phyloP scores from a whole-genome alignment of 2,113 vertebrate genomes.

The Cebus imitator region DNA sequence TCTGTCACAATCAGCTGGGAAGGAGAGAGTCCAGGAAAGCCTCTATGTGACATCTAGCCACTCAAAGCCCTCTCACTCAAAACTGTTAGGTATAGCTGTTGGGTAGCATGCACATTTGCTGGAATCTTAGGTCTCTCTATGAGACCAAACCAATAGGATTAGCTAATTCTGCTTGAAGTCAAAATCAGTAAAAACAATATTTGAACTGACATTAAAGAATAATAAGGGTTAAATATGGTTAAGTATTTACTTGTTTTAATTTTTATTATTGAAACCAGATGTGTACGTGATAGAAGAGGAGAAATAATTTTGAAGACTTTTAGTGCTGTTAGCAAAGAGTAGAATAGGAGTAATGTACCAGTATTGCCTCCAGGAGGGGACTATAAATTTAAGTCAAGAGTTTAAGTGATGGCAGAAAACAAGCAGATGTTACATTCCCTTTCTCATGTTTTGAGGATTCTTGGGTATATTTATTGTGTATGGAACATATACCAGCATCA shows the following conservation, averaged over 20 bases:
- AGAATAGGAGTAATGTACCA: neutral
- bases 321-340: neutral
- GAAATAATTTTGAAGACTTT: neutral
- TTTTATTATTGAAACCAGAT: slow-evolving; percentile 2
- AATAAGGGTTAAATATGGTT: neutral
- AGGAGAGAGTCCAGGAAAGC: neutral
- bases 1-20: neutral
- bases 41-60: neutral
- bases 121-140: neutral
- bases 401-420: neutral
- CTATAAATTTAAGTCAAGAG: neutral
- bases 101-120: neutral
- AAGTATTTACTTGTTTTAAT: neutral
- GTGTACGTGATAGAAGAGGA: neutral
- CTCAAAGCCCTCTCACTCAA: neutral
- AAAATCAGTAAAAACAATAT: neutral
- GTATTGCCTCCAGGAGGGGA: neutral
- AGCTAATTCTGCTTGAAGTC: slow-evolving; percentile 19
- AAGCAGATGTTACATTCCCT: neutral
- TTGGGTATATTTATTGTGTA: neutral
- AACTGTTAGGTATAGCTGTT: neutral
- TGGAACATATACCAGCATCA: neutral
- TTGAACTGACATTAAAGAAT: neutral
- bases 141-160: neutral
- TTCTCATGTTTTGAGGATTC: neutral